Evolutionary conservation across 2,888 invertebrate genomes (phyloP).

Genomic region (Cephus sareptanus): DNA sequence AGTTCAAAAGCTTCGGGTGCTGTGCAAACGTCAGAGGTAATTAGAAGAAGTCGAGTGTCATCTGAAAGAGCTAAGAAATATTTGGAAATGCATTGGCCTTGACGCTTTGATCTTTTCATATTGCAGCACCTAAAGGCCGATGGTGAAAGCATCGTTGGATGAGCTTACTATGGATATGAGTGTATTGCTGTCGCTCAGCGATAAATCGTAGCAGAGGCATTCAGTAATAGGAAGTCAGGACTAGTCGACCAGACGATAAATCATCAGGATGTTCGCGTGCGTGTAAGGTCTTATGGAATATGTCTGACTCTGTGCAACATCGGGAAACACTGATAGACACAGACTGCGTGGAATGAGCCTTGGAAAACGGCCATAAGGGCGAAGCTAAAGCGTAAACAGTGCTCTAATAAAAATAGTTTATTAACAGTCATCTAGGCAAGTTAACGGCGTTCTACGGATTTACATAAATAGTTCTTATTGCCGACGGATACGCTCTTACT

Average conservation of each 20-base stretch:
- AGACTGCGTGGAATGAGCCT: background rate
- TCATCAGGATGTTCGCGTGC: background rate
- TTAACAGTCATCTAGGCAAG: slow-evolving; percentile 48
- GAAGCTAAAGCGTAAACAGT: background rate
- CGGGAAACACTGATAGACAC: background rate
- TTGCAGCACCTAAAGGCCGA: too few relatives aligned
- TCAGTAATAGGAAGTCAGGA: background rate
- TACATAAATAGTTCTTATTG: slow-evolving; percentile 45
- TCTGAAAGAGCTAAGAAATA: slow-evolving; percentile 1
- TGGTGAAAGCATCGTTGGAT: background rate
- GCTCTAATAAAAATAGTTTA: slow-evolving; percentile 54
- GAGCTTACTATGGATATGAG: background rate
- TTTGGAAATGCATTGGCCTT: slow-evolving; percentile 21
- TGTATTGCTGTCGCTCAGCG: too few relatives aligned
- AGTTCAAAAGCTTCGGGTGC: slow-evolving; percentile 8
- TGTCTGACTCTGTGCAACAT: background rate
- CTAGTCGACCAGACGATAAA: background rate
- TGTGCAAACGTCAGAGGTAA: slow-evolving; percentile 45
- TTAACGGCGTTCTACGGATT: slow-evolving; percentile 41
- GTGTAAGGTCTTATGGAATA: background rate
- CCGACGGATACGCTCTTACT: slow-evolving; percentile 31
- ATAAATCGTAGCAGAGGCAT: background rate
- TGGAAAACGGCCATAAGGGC: background rate
- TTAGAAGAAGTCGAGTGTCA: slow-evolving; percentile 22
- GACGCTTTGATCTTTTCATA: slow-evolving; percentile 6